A percentile compares a stretch with the other conserved stretches of the same genome.
These are phyloP conservation scores for Hemichromis elongatus DNA, from an alignment of 2,113 vertebrate species.

Conservation along the genomic window DNA sequence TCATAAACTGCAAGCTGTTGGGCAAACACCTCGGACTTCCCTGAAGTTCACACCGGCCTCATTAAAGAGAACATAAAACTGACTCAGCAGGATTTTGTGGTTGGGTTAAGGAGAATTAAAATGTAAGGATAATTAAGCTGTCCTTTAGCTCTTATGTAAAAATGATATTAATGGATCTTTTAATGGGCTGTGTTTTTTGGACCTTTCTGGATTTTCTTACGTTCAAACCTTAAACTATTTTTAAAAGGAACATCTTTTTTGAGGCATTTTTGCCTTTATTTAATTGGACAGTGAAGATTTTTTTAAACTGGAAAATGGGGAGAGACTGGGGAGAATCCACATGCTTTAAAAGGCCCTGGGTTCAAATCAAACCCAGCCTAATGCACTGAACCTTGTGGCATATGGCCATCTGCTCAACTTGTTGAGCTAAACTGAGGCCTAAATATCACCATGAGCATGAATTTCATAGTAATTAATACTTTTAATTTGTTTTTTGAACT, in stretches of 20 bases:
- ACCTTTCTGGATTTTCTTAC: neutral
- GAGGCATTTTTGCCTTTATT: neutral
- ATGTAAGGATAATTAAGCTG: neutral
- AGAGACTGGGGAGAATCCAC: neutral
- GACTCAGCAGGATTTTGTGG: neutral
- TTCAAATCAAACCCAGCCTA: neutral
- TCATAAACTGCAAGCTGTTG: constrained; percentile 22
- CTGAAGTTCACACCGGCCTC: neutral
- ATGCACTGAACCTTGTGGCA: neutral
- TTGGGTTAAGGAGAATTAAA: neutral
- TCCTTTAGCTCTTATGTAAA: neutral
- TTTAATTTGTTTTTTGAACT: neutral
- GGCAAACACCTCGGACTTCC: neutral
- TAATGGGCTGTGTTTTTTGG: neutral
- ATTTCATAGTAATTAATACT: neutral
- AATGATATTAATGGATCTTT: neutral
- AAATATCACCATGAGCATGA: neutral
- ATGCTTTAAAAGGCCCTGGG: neutral
- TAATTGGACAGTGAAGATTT: neutral
- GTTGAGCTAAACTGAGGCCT: neutral
- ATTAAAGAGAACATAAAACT: neutral
- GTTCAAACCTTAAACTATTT: neutral
- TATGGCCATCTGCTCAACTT: neutral
- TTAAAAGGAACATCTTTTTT: neutral
- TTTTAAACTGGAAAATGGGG: neutral